phyloP scores from a whole-genome alignment of 1,140 invertebrate species.

The Thaumatotibia leucotreta region DNA sequence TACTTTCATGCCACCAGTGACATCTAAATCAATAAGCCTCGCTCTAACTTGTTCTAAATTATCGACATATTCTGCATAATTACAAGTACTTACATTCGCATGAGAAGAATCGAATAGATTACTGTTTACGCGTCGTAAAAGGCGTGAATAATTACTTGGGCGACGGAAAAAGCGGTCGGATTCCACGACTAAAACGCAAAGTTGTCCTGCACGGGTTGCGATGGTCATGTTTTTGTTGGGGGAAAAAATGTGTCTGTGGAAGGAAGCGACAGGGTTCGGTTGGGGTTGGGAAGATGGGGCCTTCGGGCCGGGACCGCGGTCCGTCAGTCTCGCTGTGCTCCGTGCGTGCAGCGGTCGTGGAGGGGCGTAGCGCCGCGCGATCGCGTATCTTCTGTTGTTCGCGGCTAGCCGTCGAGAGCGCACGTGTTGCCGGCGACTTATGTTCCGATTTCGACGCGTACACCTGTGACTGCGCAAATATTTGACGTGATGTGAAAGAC shows the following conservation, averaged over 20 bases:
- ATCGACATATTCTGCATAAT: not conserved
- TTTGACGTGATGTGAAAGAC: slow-evolving; percentile 67
- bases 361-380: slow-evolving; percentile 43
- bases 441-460: slow-evolving; percentile 38
- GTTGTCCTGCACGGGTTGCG: slow-evolving; percentile 27
- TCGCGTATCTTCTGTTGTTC: slow-evolving; percentile 50
- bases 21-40: not conserved
- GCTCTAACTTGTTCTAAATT: not conserved
- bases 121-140: slow-evolving; percentile 57
- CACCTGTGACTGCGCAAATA: slow-evolving; percentile 64
- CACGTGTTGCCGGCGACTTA: slow-evolving; percentile 55
- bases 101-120: slow-evolving; percentile 39
- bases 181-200: slow-evolving; percentile 37
- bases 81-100: slow-evolving; percentile 34
- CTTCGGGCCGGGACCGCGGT: slow-evolving; percentile 29
- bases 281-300: slow-evolving; percentile 51
- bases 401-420: slow-evolving; percentile 56
- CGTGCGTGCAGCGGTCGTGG: slow-evolving; percentile 58
- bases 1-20: slow-evolving; percentile 5
- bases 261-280: slow-evolving; percentile 19
- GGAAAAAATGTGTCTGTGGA: slow-evolving; percentile 35
- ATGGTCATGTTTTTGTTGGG: slow-evolving; percentile 33
- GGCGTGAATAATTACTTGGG: slow-evolving; percentile 62
- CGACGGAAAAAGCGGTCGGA: slow-evolving; percentile 57
- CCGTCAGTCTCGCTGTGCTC: slow-evolving; percentile 62